Evolutionary conservation across 2,113 vertebrate genomes (phyloP).

Genomic region (Hypomesus transpacificus): DNA sequence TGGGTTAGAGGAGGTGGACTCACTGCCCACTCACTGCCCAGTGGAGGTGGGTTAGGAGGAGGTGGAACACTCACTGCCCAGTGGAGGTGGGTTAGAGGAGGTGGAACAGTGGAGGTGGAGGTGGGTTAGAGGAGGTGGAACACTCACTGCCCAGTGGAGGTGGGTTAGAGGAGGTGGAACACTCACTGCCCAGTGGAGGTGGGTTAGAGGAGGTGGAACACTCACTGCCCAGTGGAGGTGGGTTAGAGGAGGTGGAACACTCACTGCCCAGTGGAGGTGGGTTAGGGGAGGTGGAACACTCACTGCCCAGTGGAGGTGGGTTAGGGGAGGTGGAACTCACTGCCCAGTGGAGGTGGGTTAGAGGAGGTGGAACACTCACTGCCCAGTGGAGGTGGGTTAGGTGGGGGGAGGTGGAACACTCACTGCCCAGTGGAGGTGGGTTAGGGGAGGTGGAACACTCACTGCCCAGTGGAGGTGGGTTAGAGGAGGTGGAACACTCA

Average conservation of each 20-base stretch:
- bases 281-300: constrained; percentile 62
- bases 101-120: constrained; percentile 36
- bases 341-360: constrained; percentile 61
- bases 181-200: constrained; percentile 80
- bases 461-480: constrained; percentile 73
- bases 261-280: constrained; percentile 76
- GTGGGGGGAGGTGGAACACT: constrained; percentile 69
- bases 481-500: constrained; percentile 73
- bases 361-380: constrained; percentile 81
- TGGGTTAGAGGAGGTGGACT: constrained; percentile 47
- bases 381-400: constrained; percentile 50
- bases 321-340: constrained; percentile 72
- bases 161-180: constrained; percentile 37
- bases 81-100: background rate
- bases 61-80: constrained; percentile 86
- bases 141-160: constrained; percentile 81
- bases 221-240: constrained; percentile 79
- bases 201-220: constrained; percentile 39
- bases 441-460: constrained; percentile 66
- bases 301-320: constrained; percentile 74
- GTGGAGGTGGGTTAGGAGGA: background rate
- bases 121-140: constrained; percentile 35
- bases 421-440: constrained; percentile 74
- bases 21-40: constrained; percentile 88
- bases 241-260: constrained; percentile 57